Conservation (phyloP, 2,113 vertebrate genomes). For the Bagarius yarrelli region DNA sequence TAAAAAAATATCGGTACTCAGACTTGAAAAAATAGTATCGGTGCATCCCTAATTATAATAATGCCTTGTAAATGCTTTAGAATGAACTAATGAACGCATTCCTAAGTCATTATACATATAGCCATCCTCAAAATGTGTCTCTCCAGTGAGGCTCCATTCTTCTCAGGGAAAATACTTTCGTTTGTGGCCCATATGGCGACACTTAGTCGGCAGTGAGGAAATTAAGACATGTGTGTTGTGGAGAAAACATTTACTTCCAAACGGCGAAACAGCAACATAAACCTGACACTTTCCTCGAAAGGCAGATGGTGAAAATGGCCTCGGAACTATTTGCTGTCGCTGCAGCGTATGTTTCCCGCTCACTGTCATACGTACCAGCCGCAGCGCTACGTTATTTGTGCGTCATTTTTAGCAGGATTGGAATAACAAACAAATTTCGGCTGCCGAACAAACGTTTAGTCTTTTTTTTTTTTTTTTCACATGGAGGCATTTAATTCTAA, state of each 20-base stretch:
- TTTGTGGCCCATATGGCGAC: constrained; percentile 44
- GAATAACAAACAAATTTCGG: constrained; percentile 51
- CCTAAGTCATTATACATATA: neutral
- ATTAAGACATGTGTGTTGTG: constrained; percentile 36
- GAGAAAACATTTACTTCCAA: constrained; percentile 36
- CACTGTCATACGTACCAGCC: constrained; percentile 31
- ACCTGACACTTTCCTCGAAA: constrained; percentile 44
- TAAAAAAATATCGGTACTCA: no score
- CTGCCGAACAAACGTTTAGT: constrained; percentile 45
- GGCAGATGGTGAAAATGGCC: constrained; percentile 61
- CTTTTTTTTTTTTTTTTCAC: constrained; percentile 39
- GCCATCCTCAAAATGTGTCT: neutral
- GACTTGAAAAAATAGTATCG: no score
- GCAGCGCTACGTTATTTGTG: constrained; percentile 41
- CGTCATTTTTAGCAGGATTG: constrained; percentile 48
- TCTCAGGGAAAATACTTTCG: constrained; percentile 20
- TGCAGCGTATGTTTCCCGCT: constrained; percentile 49
- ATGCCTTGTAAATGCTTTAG: neutral
- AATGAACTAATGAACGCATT: neutral
- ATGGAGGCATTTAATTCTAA: constrained; percentile 26
- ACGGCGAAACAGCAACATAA: constrained; percentile 41
- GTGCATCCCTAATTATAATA: neutral
- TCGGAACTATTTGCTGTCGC: constrained; percentile 48
- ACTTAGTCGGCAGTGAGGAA: constrained; percentile 40
- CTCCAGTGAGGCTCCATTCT: neutral